Evolutionary conservation across 2,797 vertebrate species (phyloP).

Genomic region (Ceryle rudis): DNA sequence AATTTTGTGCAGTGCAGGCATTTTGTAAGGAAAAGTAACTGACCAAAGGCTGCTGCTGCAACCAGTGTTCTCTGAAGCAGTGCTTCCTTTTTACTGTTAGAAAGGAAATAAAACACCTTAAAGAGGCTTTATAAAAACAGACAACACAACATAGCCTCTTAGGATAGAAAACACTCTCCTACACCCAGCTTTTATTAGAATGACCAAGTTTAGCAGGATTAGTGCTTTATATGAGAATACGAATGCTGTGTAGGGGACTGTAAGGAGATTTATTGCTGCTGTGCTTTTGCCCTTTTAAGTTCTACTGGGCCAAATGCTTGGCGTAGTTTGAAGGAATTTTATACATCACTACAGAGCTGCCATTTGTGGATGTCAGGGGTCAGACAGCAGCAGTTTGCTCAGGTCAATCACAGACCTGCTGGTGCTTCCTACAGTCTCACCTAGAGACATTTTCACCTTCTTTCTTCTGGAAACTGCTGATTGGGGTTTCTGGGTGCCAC

Average conservation of each 20-base stretch:
- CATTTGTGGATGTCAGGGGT: neutral
- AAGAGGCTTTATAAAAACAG: neutral
- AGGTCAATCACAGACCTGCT: neutral
- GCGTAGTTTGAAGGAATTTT: neutral
- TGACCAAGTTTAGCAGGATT: neutral
- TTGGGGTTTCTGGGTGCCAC: neutral
- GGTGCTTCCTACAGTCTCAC: neutral
- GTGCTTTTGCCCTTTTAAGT: neutral
- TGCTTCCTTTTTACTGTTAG: neutral
- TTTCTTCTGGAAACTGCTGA: neutral
- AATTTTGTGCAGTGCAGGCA: neutral
- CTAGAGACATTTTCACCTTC: neutral
- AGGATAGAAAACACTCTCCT: neutral
- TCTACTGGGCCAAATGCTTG: neutral
- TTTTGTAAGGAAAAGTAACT: neutral
- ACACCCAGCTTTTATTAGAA: neutral
- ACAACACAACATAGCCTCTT: neutral
- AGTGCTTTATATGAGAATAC: neutral
- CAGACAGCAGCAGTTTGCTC: neutral
- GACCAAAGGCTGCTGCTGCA: neutral
- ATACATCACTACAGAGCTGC: neutral
- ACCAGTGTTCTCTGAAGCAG: accelerated
- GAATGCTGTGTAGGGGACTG: neutral
- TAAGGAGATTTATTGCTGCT: neutral
- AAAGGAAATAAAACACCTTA: neutral